Evolutionary conservation across 92 coral and sea anemone genomes (phyloP).

Genomic region (Chrysogorgia sp.): DNA sequence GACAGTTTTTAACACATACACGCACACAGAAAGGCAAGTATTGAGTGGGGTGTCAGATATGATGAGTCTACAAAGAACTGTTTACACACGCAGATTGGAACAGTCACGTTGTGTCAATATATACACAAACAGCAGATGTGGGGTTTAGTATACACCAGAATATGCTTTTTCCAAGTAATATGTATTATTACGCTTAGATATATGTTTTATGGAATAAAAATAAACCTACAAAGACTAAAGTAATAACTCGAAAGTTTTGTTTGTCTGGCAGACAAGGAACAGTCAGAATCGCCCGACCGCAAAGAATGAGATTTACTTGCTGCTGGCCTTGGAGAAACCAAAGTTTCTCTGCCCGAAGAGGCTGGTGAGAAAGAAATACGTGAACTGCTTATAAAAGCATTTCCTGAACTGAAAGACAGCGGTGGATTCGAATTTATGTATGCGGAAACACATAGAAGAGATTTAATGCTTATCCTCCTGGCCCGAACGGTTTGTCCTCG

Average conservation of each 20-base stretch:
- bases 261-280: conserved; percentile 59
- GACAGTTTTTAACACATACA: no score
- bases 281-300: conserved; percentile 54
- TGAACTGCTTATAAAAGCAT: conserved; percentile 39
- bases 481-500: conserved; percentile 60
- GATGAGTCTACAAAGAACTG: no score
- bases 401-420: conserved; percentile 53
- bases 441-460: conserved; percentile 49
- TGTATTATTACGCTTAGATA: no score
- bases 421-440: conserved; percentile 69
- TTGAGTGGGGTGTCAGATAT: no score
- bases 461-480: conserved; percentile 55
- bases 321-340: conserved; percentile 57
- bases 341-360: conserved; percentile 51
- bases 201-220: background rate
- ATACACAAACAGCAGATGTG: no score
- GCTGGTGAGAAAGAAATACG: conserved; percentile 48
- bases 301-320: conserved; percentile 57
- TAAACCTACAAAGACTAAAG: conserved; percentile 27
- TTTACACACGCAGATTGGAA: no score
- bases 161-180: no score
- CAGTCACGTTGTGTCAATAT: no score
- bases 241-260: conserved; percentile 44
- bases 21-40: no score
- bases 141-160: no score